Percentiles rank a stretch among this genome's conserved stretches.
Conservation (phyloP, 2,888 invertebrate species). For the Drosophila nr. medialis region DNA sequence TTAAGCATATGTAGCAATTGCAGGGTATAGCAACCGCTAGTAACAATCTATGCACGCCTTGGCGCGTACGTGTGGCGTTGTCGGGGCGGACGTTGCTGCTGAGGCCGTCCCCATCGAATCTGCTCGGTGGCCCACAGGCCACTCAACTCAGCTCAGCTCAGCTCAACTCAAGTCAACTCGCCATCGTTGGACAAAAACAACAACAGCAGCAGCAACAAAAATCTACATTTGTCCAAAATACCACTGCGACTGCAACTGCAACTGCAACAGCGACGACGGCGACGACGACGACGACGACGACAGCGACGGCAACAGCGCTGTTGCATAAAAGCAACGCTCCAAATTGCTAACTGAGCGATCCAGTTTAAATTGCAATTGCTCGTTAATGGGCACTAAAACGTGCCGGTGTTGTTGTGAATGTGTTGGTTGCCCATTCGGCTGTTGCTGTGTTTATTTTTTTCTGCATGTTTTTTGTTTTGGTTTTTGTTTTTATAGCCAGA, state of each 20-base stretch:
- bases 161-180: constrained; percentile 8
- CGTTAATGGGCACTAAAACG: constrained; percentile 84
- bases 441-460: constrained; percentile 17
- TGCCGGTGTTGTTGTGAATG: constrained; percentile 68
- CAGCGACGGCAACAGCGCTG: constrained; percentile 46
- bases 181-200: constrained; percentile 33
- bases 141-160: constrained; percentile 59
- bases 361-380: constrained; percentile 84
- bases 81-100: constrained; percentile 61
- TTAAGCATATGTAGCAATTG: not conserved
- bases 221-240: constrained; percentile 80
- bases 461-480: constrained; percentile 17
- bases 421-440: constrained; percentile 38
- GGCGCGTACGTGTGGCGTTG: constrained; percentile 78
- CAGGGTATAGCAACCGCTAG: constrained; percentile 22
- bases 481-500: constrained; percentile 52
- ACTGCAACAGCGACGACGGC: constrained; percentile 12
- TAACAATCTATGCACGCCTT: constrained; percentile 63
- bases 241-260: constrained; percentile 55
- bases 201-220: constrained; percentile 37
- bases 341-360: constrained; percentile 83
- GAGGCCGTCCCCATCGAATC: constrained; percentile 60
- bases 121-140: constrained; percentile 70
- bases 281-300: not conserved
- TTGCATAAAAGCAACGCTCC: constrained; percentile 82